These are phyloP conservation scores for Noctua pronuba DNA, from an alignment of 2,888 invertebrate genomes.

Conservation along the genomic window DNA sequence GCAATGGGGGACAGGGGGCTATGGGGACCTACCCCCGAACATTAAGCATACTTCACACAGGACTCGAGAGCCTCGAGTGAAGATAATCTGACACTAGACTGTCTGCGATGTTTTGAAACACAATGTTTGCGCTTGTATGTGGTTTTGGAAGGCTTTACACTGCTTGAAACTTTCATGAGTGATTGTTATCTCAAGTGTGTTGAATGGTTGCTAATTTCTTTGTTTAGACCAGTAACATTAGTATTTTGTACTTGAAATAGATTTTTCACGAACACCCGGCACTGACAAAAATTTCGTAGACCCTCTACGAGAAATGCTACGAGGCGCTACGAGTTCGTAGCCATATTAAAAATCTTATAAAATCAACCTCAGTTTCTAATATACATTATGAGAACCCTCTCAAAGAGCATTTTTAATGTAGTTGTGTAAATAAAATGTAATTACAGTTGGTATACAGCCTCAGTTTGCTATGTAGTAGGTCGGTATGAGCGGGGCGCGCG, in stretches of 20 bases:
- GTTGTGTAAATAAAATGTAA: constrained; percentile 53
- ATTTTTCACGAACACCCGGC: background rate
- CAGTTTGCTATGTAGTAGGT: constrained; percentile 25
- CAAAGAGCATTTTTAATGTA: constrained; percentile 34
- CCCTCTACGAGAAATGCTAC: constrained; percentile 45
- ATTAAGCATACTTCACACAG: constrained; percentile 55
- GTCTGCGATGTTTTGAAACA: constrained; percentile 49
- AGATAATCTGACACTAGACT: constrained; percentile 57
- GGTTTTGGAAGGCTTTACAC: constrained; percentile 40
- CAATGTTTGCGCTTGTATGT: constrained; percentile 53
- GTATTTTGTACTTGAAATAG: background rate
- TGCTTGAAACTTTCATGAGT: constrained; percentile 36
- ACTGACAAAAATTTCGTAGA: constrained; percentile 30
- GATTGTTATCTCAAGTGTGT: constrained; percentile 4
- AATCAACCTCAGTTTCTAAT: constrained; percentile 11
- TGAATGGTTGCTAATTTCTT: background rate
- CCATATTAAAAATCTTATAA: background rate
- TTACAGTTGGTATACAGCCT: constrained; percentile 49
- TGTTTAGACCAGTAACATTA: background rate
- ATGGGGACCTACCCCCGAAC: constrained; percentile 44
- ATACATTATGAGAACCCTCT: constrained; percentile 6
- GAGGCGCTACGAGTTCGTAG: constrained; percentile 41
- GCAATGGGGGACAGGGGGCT: constrained; percentile 39
- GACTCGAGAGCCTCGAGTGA: constrained; percentile 50
- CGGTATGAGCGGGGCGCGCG: constrained; percentile 12